Evolutionary conservation across 2,797 vertebrate genomes (phyloP).

Genomic region (Pangasius djambal): DNA sequence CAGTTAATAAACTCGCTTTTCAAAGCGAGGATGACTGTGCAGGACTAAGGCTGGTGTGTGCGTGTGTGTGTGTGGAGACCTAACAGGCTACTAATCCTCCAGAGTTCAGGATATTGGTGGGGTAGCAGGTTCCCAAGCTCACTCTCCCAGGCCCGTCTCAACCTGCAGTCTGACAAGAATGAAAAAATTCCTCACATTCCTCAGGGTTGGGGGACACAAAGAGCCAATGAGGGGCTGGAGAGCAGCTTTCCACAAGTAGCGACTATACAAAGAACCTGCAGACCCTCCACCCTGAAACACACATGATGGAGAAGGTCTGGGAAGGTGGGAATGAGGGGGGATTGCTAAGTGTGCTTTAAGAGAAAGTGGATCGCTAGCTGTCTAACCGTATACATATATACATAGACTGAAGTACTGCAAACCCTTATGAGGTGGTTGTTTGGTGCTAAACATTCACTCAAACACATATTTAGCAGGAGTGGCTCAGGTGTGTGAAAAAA

Average conservation of each 20-base stretch:
- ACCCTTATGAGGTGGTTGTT: background rate
- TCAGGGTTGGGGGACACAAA: slow-evolving; percentile 69
- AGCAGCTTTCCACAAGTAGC: slow-evolving; percentile 63
- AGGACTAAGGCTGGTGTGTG: slow-evolving; percentile 5
- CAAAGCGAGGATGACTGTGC: slow-evolving; percentile 27
- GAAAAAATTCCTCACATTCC: slow-evolving; percentile 79
- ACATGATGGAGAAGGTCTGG: slow-evolving; percentile 38
- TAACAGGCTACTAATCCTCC: slow-evolving; percentile 40
- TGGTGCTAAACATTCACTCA: background rate
- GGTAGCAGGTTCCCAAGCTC: slow-evolving; percentile 40
- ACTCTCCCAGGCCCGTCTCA: slow-evolving; percentile 68
- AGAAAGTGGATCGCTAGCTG: background rate
- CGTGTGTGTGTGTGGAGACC: slow-evolving; percentile 17
- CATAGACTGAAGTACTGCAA: background rate
- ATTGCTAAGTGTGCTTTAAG: background rate
- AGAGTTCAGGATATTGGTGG: slow-evolving; percentile 34
- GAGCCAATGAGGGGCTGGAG: slow-evolving; percentile 75
- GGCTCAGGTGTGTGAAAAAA: background rate
- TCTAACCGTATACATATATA: background rate
- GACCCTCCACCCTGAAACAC: slow-evolving; percentile 46
- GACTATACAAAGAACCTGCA: slow-evolving; percentile 62
- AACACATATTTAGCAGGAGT: background rate
- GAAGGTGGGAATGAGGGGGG: background rate
- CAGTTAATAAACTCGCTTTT: slow-evolving; percentile 30
- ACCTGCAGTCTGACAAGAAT: slow-evolving; percentile 75